Base-by-base conservation (phyloP, 1,140 invertebrate genomes). In the Platyscapa corneri region DNA sequence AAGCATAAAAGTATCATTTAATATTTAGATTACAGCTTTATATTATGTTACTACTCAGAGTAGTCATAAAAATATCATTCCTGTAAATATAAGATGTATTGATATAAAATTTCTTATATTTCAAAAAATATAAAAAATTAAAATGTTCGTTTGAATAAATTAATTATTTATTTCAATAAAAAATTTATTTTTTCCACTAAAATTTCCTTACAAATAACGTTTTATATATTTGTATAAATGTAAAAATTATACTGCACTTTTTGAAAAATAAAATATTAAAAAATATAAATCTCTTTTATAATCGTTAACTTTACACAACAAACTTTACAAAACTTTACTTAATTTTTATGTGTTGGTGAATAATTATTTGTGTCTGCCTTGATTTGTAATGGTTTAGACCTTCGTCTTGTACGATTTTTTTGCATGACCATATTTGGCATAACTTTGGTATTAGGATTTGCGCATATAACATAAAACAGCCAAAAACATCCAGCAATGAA, bases 401-500 rank as follows among this genome's bases (percentile, higher is more conserved):
- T 60, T 27, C 3, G 39, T 72, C 74, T 34, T 49, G 49, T 10
- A 2, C 16, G 16, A 53, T 53, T 53, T 53, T 16, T 53, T 65
- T 85, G 27, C 14, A 53, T 30, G 84, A 65, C 12, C 81, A 77
- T 76, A 75, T n/a, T 7, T 60, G 75, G 85, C 12, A 85, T 65
- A 37, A 32, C 12, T 23, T 49, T 27, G 34, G 74, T 56, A 64
- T 81, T 82, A 42, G 87, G 77, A 86, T 72, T 70, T 76, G 88
- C 92, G 80, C 91, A 90, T 88, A 95, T 94, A n/a, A 95, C 95
- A 83, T 94, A 95, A 32, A 96, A 86, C 56, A 95, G 89, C 86
- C 95, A 95, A 88, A 95, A 95, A 88, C 95, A 93, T 0, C 95
- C 95, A 42, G 94, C 95, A 76, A 95, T 90, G 87, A 95, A 94